Evolutionary conservation across 30 jellyfish, hydroid and myxozoan genomes (phyloP).

Genomic region (Haliclystus octoradiatus): DNA sequence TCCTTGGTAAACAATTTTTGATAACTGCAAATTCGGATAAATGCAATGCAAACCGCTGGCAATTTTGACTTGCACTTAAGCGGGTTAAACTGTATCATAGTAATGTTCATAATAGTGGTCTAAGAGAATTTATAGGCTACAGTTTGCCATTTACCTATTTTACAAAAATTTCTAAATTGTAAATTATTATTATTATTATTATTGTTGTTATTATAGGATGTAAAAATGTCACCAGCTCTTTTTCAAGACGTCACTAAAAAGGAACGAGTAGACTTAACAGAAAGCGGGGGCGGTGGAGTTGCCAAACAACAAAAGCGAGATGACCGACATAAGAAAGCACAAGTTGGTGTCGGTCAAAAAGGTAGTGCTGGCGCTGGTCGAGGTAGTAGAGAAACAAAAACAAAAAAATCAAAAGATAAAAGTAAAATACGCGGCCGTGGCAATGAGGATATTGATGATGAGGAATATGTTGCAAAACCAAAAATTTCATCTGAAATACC

Average conservation of each 20-base stretch:
- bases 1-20: too few relatives aligned
- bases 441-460: conserved; percentile 49
- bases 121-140: too few relatives aligned
- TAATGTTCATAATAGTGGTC: too few relatives aligned
- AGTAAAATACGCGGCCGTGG: conserved; percentile 40
- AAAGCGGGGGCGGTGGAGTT: conserved; percentile 50
- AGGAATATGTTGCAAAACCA: too few relatives aligned
- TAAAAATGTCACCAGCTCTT: conserved; percentile 67
- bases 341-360: conserved; percentile 76
- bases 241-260: conserved; percentile 69
- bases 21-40: too few relatives aligned
- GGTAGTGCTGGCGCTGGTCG: conserved; percentile 91
- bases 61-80: too few relatives aligned
- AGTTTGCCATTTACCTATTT: too few relatives aligned
- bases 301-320: conserved; percentile 41
- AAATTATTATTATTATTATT: too few relatives aligned
- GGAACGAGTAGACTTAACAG: conserved; percentile 48
- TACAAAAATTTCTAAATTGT: too few relatives aligned
- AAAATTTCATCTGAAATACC: too few relatives aligned
- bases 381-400: conserved; percentile 82
- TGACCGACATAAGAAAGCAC: conserved; percentile 82
- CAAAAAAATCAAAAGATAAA: conserved; percentile 66
- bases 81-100: too few relatives aligned
- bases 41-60: too few relatives aligned
- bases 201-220: conserved; percentile 28